phyloP scores from a whole-genome alignment of 2,797 vertebrate genomes.

The Chanos chanos region DNA sequence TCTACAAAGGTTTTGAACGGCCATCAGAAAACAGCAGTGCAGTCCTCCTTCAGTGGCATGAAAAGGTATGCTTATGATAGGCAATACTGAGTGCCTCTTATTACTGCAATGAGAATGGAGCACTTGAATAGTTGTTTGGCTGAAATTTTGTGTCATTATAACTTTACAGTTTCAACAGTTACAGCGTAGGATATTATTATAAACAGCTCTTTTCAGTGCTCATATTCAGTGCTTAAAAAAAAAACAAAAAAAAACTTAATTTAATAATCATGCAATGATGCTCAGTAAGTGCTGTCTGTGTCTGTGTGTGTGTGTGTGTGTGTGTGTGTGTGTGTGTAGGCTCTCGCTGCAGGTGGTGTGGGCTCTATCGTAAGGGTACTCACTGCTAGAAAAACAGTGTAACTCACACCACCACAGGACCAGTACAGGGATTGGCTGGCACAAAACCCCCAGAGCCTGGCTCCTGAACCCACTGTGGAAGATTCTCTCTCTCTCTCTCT shows the following conservation, averaged over 20 bases:
- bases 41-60: slow-evolving; percentile 93
- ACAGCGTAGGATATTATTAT: no score
- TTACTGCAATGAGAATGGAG: no score
- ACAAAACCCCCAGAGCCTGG: slow-evolving; percentile 25
- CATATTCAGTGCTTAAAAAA: no score
- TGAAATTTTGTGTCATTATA: no score
- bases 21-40: slow-evolving; percentile 98
- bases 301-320: neutral
- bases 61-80: slow-evolving; percentile 84
- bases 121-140: no score
- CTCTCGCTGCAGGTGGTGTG: slow-evolving; percentile 90
- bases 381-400: slow-evolving; percentile 95
- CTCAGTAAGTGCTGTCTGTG: neutral
- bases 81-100: no score
- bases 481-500: slow-evolving; percentile 8
- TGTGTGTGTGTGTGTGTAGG: slow-evolving; percentile 63
- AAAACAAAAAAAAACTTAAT: no score
- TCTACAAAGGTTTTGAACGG: slow-evolving; percentile 97
- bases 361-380: slow-evolving; percentile 94
- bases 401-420: slow-evolving; percentile 37
- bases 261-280: neutral
- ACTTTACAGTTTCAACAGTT: no score
- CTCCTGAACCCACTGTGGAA: slow-evolving; percentile 33
- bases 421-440: slow-evolving; percentile 44
- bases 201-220: no score